Conservation (phyloP, 2,113 vertebrate genomes). For the Callithrix jacchus region DNA sequence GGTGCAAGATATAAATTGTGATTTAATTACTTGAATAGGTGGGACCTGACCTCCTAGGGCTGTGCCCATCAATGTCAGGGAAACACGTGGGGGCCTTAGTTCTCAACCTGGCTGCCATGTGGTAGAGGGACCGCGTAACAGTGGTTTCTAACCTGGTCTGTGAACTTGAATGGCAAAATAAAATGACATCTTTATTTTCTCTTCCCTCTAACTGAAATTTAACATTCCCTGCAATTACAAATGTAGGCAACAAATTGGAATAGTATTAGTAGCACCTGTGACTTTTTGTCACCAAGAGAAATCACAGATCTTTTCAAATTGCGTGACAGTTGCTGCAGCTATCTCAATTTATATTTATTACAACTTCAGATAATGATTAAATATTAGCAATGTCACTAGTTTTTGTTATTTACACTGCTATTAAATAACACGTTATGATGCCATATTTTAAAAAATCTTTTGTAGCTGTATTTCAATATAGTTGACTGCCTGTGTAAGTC, state of each 20-base stretch:
- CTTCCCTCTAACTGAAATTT: background rate
- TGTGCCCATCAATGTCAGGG: background rate
- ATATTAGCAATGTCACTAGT: background rate
- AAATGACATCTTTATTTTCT: conserved; percentile 7
- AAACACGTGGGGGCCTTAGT: background rate
- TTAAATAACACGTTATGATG: background rate
- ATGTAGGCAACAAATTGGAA: background rate
- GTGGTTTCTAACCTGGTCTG: background rate
- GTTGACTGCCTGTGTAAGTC: background rate
- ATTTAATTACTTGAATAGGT: background rate
- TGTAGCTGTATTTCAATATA: background rate
- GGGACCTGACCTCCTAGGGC: background rate
- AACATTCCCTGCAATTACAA: background rate
- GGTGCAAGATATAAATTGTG: background rate
- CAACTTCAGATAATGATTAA: background rate
- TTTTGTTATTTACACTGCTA: background rate
- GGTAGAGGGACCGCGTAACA: background rate
- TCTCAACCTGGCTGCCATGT: background rate
- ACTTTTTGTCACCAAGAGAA: conserved; percentile 24
- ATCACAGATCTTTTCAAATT: background rate
- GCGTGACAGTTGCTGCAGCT: background rate
- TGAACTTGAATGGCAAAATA: background rate
- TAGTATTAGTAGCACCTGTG: background rate
- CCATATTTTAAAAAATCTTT: background rate
- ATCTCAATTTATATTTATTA: background rate